Conservation (phyloP, 2,797 vertebrate species). For the Cottoperca gobio region DNA sequence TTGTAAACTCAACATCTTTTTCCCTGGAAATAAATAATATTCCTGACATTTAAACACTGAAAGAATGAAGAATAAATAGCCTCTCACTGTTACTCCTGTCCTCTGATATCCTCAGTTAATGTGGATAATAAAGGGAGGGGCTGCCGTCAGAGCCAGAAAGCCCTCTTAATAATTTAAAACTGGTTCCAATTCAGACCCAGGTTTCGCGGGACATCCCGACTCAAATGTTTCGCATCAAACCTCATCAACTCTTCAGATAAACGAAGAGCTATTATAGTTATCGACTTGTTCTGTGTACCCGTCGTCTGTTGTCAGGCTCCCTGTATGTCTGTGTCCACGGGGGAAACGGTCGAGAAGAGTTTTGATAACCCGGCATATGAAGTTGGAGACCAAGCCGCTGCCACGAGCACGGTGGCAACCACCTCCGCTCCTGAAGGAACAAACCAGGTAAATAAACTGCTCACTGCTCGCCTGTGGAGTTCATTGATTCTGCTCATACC, state of each 20-base stretch:
- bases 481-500: slow-evolving; percentile 18
- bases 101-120: not conserved
- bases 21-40: not conserved
- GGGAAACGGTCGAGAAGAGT: slow-evolving; percentile 41
- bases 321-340: slow-evolving; percentile 59
- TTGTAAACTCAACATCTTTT: not conserved
- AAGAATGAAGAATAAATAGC: not conserved
- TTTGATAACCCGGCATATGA: slow-evolving; percentile 81
- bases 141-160: not conserved
- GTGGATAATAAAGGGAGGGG: not conserved
- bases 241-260: not conserved
- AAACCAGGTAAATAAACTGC: slow-evolving; percentile 65
- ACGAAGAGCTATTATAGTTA: not conserved
- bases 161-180: not conserved
- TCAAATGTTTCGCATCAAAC: not conserved
- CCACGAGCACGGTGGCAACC: not conserved
- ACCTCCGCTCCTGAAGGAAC: slow-evolving; percentile 28
- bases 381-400: not conserved
- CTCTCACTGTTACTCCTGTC: not conserved
- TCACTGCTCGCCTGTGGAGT: not conserved
- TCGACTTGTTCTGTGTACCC: not conserved
- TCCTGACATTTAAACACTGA: not conserved
- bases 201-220: not conserved
- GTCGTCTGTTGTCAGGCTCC: slow-evolving; percentile 51
- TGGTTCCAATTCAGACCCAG: not conserved